phyloP scores from a whole-genome alignment of 1,140 invertebrate species.

The Helicoverpa zea region DNA sequence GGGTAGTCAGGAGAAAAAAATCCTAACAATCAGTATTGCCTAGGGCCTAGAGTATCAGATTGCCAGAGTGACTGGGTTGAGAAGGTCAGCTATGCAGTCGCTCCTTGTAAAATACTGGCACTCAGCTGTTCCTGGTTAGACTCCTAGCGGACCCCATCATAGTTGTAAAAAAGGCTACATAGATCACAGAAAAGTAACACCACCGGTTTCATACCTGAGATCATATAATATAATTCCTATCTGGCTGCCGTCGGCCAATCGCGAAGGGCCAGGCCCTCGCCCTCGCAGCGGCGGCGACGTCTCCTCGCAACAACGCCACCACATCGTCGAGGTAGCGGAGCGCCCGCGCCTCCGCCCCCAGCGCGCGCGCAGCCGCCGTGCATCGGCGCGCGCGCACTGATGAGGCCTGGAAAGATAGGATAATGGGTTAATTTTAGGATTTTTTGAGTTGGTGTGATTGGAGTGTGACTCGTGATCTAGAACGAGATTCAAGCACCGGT shows the following conservation, averaged over 20 bases:
- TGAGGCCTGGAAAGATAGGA: slow-evolving; percentile 60
- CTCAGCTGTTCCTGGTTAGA: too few relatives aligned
- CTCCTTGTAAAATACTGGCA: too few relatives aligned
- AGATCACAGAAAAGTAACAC: not conserved
- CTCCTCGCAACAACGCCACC: slow-evolving; percentile 78
- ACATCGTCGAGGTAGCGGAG: slow-evolving; percentile 83
- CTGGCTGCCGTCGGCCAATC: slow-evolving; percentile 69
- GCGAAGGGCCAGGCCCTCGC: slow-evolving; percentile 81
- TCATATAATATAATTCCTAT: slow-evolving; percentile 80
- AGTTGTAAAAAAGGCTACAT: too few relatives aligned
- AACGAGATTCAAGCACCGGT: too few relatives aligned
- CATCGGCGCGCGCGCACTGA: slow-evolving; percentile 75
- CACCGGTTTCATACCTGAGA: slow-evolving; percentile 54
- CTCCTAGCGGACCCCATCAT: too few relatives aligned
- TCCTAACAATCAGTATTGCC: too few relatives aligned
- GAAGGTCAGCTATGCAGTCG: too few relatives aligned
- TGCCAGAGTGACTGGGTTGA: too few relatives aligned
- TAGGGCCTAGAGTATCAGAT: too few relatives aligned
- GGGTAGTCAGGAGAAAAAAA: too few relatives aligned
- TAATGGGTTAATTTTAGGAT: not conserved
- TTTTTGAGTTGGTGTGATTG: not conserved
- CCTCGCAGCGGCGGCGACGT: slow-evolving; percentile 68
- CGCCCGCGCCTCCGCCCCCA: slow-evolving; percentile 72
- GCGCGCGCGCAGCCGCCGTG: slow-evolving; percentile 74
- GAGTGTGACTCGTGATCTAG: too few relatives aligned